phyloP scores from a whole-genome alignment of 2,113 vertebrate species.

The Centrocercus urophasianus region DNA sequence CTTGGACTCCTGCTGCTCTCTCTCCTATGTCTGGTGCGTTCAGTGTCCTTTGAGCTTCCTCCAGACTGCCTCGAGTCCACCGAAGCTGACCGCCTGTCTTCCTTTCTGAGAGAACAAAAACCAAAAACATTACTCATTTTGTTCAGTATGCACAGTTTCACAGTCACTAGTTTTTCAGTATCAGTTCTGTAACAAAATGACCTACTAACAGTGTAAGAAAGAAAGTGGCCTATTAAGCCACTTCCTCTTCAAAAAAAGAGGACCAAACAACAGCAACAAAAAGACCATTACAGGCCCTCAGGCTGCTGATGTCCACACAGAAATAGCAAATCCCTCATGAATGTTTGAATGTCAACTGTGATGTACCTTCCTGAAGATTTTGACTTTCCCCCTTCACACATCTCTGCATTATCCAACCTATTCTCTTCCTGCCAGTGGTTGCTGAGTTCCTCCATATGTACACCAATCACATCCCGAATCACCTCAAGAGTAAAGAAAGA shows the following conservation, averaged over 20 bases:
- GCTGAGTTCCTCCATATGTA: constrained; percentile 93
- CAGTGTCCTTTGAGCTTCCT: constrained; percentile 74
- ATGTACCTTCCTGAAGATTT: constrained; percentile 80
- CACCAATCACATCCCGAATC: constrained; percentile 92
- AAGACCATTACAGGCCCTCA: background rate
- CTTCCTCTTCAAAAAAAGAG: too few species aligned
- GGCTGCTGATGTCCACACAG: background rate
- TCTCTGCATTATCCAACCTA: constrained; percentile 62
- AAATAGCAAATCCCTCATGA: background rate
- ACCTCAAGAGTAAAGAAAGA: constrained; percentile 77
- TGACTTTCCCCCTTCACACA: constrained; percentile 55
- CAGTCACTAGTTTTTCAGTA: background rate
- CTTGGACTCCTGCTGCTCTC: constrained; percentile 80
- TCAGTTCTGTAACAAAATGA: too few species aligned
- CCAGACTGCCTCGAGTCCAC: constrained; percentile 83
- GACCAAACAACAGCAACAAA: too few species aligned
- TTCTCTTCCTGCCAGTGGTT: constrained; percentile 88
- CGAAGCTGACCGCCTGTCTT: constrained; percentile 82
- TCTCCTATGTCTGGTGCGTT: constrained; percentile 69
- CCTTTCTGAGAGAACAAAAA: constrained; percentile 46
- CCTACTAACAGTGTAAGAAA: too few species aligned
- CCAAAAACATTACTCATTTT: background rate
- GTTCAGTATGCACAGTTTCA: background rate
- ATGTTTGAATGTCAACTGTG: background rate
- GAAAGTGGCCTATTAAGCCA: too few species aligned